These are phyloP conservation scores for Ctenochaetus hawaiiensis DNA, from an alignment of 2,797 vertebrate genomes.

Conservation along the genomic window DNA sequence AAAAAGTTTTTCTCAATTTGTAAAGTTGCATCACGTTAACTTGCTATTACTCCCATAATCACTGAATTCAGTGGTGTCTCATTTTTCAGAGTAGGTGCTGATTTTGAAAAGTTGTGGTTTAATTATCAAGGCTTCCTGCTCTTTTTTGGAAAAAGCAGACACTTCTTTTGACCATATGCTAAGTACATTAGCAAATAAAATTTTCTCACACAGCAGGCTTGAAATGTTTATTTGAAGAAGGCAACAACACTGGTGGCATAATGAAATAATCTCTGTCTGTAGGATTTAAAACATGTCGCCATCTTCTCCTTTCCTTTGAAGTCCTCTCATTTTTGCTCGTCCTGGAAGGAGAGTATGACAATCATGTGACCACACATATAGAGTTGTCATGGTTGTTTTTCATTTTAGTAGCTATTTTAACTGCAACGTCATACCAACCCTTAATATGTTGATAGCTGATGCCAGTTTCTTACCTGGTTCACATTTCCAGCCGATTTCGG, in stretches of 20 bases:
- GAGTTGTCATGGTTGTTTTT: not conserved
- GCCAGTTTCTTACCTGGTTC: not conserved
- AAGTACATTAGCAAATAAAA: slow-evolving; percentile 53
- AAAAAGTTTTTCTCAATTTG: slow-evolving; percentile 19
- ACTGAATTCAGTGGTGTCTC: slow-evolving; percentile 13
- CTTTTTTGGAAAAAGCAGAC: slow-evolving; percentile 9
- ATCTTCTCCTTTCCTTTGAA: not conserved
- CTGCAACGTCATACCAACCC: not conserved
- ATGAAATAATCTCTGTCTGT: not conserved
- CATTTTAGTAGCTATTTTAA: not conserved
- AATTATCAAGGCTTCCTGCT: slow-evolving; percentile 20
- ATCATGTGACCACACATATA: not conserved
- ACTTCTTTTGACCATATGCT: slow-evolving; percentile 27
- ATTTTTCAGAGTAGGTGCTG: slow-evolving; percentile 22
- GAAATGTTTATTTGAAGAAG: slow-evolving; percentile 45
- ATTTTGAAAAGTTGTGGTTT: not conserved
- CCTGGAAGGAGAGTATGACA: not conserved
- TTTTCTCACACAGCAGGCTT: slow-evolving; percentile 23
- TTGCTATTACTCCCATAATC: slow-evolving; percentile 10
- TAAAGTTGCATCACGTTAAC: slow-evolving; percentile 23
- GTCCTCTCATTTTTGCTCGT: not conserved
- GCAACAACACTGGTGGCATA: not conserved
- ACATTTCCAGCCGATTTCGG: rapidly evolving
- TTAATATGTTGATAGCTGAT: not conserved
- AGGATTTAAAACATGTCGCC: not conserved